Evolutionary conservation across 2,113 vertebrate species (phyloP).

Genomic region (Mormyrus lacerda): DNA sequence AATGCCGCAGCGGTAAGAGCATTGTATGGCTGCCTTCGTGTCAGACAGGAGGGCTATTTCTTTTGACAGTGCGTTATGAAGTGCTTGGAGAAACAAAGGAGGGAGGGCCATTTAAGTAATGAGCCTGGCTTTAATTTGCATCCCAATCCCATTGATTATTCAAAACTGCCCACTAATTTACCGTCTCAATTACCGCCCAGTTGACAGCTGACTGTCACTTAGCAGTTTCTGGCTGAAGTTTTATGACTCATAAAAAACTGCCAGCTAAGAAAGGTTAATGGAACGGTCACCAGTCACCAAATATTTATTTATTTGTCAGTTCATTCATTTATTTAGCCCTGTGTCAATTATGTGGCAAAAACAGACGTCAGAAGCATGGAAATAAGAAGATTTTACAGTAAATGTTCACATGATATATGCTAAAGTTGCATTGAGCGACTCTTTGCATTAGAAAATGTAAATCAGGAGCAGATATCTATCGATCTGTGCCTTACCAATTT

Average conservation of each 20-base stretch:
- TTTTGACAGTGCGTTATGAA: background rate
- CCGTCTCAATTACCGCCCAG: background rate
- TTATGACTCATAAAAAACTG: background rate
- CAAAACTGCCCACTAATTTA: conserved; percentile 6
- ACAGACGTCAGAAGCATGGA: background rate
- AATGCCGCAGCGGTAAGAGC: background rate
- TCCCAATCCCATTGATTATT: background rate
- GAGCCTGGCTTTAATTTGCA: conserved; percentile 2
- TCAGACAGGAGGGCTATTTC: background rate
- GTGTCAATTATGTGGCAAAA: background rate
- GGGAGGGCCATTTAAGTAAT: background rate
- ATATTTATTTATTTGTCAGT: background rate
- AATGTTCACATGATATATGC: background rate
- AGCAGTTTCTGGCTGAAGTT: background rate
- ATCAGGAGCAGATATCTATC: background rate
- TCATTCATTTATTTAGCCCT: background rate
- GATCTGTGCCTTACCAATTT: background rate
- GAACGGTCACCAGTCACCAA: background rate
- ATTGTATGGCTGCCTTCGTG: background rate
- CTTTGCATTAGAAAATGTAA: background rate
- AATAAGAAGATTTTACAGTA: background rate
- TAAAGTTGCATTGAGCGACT: background rate
- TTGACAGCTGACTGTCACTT: conserved; percentile 10
- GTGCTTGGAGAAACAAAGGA: conserved; percentile 1
- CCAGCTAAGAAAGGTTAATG: background rate